Evolutionary conservation across 2,113 vertebrate genomes (phyloP).

Genomic region (Leptodactylus fuscus): DNA sequence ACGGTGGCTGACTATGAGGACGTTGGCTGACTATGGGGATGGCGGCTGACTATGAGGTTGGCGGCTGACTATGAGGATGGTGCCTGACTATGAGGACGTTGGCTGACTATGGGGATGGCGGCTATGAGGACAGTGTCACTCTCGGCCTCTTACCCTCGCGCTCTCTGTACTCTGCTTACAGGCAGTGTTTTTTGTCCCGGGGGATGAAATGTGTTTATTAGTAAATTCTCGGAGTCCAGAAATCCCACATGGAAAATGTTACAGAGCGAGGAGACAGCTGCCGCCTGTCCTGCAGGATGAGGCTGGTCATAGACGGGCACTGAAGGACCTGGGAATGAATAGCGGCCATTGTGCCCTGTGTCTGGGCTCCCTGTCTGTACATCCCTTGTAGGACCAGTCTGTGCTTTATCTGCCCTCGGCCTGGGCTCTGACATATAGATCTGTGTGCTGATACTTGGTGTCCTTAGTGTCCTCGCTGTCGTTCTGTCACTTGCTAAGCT

Average conservation of each 20-base stretch:
- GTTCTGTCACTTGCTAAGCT: too few species aligned
- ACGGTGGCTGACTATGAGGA: too few species aligned
- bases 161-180: neutral
- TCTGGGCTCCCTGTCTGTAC: neutral
- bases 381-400: neutral
- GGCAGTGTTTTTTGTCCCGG: neutral
- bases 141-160: neutral
- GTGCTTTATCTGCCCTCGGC: neutral
- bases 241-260: conserved; percentile 67
- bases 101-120: too few species aligned
- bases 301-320: conserved; percentile 61
- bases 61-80: too few species aligned
- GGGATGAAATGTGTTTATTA: conserved; percentile 61
- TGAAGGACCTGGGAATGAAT: conserved; percentile 67
- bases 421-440: too few species aligned
- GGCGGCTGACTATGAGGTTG: too few species aligned
- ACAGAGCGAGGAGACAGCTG: conserved; percentile 65
- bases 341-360: conserved; percentile 62
- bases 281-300: conserved; percentile 65
- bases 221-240: too few species aligned
- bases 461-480: too few species aligned
- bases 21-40: too few species aligned
- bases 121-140: too few species aligned
- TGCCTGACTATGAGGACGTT: too few species aligned
- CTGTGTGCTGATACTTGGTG: too few species aligned